A percentile compares a stretch with the other conserved stretches of the same genome.
Evolutionary conservation across 2,888 invertebrate species (phyloP).

Genomic region (Antitype chi): DNA sequence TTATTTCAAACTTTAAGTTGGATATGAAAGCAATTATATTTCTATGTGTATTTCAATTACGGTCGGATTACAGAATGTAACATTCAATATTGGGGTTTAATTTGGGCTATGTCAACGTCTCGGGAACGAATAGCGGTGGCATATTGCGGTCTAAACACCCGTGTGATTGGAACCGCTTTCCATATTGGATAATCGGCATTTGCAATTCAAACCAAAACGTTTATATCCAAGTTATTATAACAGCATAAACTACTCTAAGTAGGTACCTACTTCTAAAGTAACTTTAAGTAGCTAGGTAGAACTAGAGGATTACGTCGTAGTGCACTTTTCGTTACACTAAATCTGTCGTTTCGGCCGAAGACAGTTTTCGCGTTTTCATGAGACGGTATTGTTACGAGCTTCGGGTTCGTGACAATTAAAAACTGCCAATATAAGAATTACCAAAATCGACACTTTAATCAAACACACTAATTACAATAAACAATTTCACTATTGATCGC

Average conservation of each 20-base stretch:
- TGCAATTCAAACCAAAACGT: slow-evolving; percentile 75
- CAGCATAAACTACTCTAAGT: slow-evolving; percentile 10
- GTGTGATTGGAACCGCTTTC: slow-evolving; percentile 79
- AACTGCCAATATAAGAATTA: too few species aligned
- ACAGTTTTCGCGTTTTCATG: slow-evolving; percentile 59
- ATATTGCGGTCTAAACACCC: slow-evolving; percentile 80
- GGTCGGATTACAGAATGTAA: slow-evolving; percentile 69
- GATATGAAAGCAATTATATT: slow-evolving; percentile 46
- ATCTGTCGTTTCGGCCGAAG: slow-evolving; percentile 59
- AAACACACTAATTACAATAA: too few species aligned
- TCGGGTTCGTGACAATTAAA: too few species aligned
- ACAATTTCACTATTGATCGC: too few species aligned
- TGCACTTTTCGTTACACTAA: slow-evolving; percentile 65
- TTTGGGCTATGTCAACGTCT: slow-evolving; percentile 78
- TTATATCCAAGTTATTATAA: slow-evolving; percentile 51
- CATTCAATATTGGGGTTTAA: slow-evolving; percentile 79
- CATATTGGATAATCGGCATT: slow-evolving; percentile 77
- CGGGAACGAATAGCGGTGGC: slow-evolving; percentile 68
- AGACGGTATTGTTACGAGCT: too few species aligned
- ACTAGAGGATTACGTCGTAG: slow-evolving; percentile 60
- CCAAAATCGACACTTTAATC: too few species aligned
- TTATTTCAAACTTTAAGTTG: slow-evolving; percentile 19
- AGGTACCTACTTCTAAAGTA: slow-evolving; percentile 30
- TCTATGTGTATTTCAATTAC: slow-evolving; percentile 62
- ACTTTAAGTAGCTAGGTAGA: slow-evolving; percentile 32